Base-by-base conservation (phyloP, 2,797 vertebrate genomes). In the Pitangus sulphuratus region DNA sequence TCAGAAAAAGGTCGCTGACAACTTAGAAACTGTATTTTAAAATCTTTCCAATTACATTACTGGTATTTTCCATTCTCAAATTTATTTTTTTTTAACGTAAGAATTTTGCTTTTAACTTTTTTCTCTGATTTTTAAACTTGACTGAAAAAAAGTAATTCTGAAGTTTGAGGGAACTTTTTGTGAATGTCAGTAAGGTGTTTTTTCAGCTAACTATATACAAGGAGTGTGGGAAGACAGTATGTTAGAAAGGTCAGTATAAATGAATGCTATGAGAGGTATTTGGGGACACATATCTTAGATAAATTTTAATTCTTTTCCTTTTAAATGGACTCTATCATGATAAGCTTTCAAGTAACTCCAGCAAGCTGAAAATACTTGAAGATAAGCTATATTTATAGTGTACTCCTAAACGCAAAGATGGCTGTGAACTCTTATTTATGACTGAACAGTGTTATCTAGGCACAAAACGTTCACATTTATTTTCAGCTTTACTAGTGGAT, bases 271-370 rank as follows among this genome's bases (percentile, higher is more conserved):
- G 44, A 94, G 31, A 89, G 64, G 81, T 74, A 90, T 93, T 70
- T 92, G 78, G 68, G 66, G 57, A 84, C 64, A 87, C 51, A 35
- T 81, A 88, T 82, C 58, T 94, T 44, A 83, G 81, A 90, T 90
- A 92, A 87, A 90, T 94, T 94, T 85, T 84, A 87, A 82, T 84
- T 87, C 4, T 93, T 90, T 92, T 89, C 60, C 40, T 92, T 96
- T 85, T 84, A 94, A 97, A 96, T 80, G 50, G 90, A 60, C 40
- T 89, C 60, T 64, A 42, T 80, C 45, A 90, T 19, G 62, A 84
- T 79, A 95, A 89, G 51, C 40, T 90, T 93, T 89, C 68, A 84
- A 87, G 78, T 77, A 86, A 80, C 70, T 90, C 86, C 17, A 93
- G 40, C 21, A 77, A 87, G 60, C 25, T 83, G 88, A 93, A 96